phyloP scores from a whole-genome alignment of 2,888 invertebrate genomes.

The Anarsia innoxiella region DNA sequence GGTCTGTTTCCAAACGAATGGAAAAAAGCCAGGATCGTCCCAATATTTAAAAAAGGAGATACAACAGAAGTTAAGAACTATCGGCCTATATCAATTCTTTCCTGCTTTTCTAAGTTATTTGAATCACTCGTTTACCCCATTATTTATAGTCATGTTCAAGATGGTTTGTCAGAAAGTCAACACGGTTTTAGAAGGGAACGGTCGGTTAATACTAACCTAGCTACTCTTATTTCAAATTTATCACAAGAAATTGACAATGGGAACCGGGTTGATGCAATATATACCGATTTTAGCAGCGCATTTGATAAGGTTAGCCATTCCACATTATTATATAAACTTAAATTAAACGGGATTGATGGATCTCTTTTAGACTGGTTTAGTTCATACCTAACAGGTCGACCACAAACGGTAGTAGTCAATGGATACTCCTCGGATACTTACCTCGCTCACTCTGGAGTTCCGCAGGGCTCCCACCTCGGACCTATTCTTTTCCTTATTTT shows the following conservation, averaged over 20 bases:
- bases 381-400: too few species aligned
- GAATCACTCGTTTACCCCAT: neutral
- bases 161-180: neutral
- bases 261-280: too few species aligned
- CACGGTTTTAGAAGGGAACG: conserved; percentile 1
- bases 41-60: conserved; percentile 1
- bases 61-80: neutral
- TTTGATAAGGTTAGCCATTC: too few species aligned
- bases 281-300: too few species aligned
- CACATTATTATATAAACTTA: too few species aligned
- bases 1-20: neutral
- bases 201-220: neutral
- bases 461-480: too few species aligned
- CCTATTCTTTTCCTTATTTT: too few species aligned
- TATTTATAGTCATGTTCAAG: neutral
- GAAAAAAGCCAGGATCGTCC: neutral
- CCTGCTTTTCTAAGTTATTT: neutral
- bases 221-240: neutral
- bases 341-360: too few species aligned
- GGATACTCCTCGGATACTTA: too few species aligned
- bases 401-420: too few species aligned
- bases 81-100: neutral
- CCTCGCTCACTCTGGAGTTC: too few species aligned
- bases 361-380: too few species aligned
- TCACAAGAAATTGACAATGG: neutral